Evolutionary conservation across 1,140 invertebrate species (phyloP), one percentile per base, ranked within the genome.

Genomic region (Pseudomyrmex dendroicus): DNA sequence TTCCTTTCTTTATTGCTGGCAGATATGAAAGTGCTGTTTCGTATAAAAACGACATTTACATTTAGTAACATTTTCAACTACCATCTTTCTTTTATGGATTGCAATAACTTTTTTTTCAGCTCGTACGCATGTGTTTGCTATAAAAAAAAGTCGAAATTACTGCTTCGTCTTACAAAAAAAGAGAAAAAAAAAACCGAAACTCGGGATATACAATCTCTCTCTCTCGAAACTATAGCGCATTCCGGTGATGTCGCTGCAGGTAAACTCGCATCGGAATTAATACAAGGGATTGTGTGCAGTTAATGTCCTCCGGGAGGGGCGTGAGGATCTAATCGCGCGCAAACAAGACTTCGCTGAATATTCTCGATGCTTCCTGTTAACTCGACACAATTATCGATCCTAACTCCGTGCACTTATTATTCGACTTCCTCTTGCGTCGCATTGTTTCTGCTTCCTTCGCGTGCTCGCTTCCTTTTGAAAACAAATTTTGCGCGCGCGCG

Each of bases 311-410:
- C 35, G 74, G 50, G 25, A 22, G 50, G 46, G 17, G 70, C 22
- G 48, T 62, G 70, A 62, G 48, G 35, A 44, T 52, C 44, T 84
- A 59, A 59, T n/a, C 82, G 20, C 35, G 35, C 56, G 63, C 74
- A 77, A 77, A 68, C 74, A 68, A 46, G 74, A 77, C 50, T 77
- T 77, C 44, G 64, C 52, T 67, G 63, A 77, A 77, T 77, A 77
- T 68, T 77, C 74, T 61, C 35, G 35, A 77, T 68, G 74, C 25
- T 20, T 22, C 48, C 61, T 76, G 62, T 62, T 35, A 85, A 86
- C 70, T 80, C 83, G 74, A 80, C 83, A 77, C 48, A 77, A 46
- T 77, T 64, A n/a, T 46, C 67, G 77, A 82, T 73, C 61, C 68
- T 46, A 85, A 74, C 61, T 76, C 76, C 12, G 20, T 20, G 35